These are phyloP conservation scores for Solenopsis invicta DNA, from an alignment of 1,140 invertebrate genomes.

Conservation along the genomic window DNA sequence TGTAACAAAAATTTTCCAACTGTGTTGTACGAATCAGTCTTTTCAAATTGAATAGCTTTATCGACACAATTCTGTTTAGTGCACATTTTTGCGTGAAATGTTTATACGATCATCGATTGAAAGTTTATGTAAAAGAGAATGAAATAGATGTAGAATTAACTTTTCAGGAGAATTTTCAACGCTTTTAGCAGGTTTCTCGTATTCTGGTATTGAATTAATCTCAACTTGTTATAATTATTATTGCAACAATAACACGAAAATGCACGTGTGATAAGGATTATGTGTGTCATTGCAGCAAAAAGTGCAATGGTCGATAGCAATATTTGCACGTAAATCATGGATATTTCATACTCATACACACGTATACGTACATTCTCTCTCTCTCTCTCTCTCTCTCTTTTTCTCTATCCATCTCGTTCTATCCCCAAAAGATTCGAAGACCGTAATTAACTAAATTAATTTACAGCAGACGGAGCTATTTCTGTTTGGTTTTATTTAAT, in stretches of 20 bases:
- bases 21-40: neutral
- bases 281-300: neutral
- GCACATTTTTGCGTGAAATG: neutral
- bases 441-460: conserved; percentile 44
- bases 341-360: neutral
- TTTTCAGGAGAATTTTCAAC: neutral
- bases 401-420: conserved; percentile 13
- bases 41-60: neutral
- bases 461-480: neutral
- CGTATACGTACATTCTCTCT: neutral
- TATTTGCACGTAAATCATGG: conserved; percentile 12
- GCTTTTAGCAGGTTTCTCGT: neutral
- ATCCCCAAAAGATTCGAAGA: conserved; percentile 5
- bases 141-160: neutral
- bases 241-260: neutral
- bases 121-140: neutral
- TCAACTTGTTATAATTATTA: conserved; percentile 16
- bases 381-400: too few relatives aligned
- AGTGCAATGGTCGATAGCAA: neutral
- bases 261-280: neutral
- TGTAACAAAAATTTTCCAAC: too few relatives aligned
- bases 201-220: conserved; percentile 25
- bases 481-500: conserved; percentile 1
- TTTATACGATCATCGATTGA: neutral
- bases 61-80: neutral